Percentiles rank a stretch among this genome's conserved stretches.
Evolutionary conservation across 2,797 vertebrate genomes (phyloP).

Genomic region (Gymnopithys bicolor): DNA sequence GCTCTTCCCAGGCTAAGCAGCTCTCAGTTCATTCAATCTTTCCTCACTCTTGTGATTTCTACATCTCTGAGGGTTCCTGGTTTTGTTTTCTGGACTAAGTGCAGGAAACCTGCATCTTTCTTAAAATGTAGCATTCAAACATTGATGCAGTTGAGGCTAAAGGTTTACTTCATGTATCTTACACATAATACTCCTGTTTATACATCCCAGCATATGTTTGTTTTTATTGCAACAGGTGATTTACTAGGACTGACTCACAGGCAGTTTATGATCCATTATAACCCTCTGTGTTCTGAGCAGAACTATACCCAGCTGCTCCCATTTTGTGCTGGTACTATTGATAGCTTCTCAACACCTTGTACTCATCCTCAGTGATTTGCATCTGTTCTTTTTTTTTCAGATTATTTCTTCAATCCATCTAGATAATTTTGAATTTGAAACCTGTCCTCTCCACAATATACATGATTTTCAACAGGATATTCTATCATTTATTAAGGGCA

Average conservation of each 20-base stretch:
- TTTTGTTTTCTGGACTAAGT: neutral
- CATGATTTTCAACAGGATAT: neutral
- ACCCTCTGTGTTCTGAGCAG: neutral
- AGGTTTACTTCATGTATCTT: neutral
- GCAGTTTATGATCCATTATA: conserved; percentile 13
- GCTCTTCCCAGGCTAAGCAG: neutral
- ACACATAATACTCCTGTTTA: neutral
- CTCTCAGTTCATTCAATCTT: neutral
- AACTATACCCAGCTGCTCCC: neutral
- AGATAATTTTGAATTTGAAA: neutral
- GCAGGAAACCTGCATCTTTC: neutral
- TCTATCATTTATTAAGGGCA: neutral
- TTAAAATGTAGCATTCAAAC: neutral
- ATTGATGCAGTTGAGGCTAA: neutral
- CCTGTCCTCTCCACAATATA: neutral
- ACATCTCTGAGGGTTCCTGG: neutral
- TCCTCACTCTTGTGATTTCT: neutral
- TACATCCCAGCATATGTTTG: neutral
- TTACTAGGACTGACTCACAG: conserved; percentile 11
- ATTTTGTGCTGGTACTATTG: neutral
- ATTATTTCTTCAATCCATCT: neutral
- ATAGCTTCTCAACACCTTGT: neutral
- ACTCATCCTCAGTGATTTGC: neutral
- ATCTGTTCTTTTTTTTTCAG: neutral
- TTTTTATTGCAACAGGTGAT: conserved; percentile 39